Percentiles rank a stretch among this genome's conserved stretches.
phyloP scores from a whole-genome alignment of 1,140 invertebrate species.

The Diprion similis region DNA sequence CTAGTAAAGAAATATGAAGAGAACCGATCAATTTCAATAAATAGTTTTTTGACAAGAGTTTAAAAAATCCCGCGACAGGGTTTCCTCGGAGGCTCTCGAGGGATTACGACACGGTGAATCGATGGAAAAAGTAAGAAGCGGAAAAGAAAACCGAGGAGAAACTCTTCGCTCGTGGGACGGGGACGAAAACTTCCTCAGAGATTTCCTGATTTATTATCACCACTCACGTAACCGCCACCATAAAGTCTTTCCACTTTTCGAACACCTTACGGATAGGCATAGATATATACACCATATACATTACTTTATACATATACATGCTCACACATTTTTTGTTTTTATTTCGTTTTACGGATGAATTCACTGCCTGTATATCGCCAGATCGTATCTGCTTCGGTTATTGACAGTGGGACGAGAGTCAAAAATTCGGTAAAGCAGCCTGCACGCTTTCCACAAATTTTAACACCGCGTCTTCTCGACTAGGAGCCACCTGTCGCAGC shows the following conservation, averaged over 20 bases:
- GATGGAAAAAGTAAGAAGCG: not conserved
- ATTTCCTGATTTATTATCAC: not conserved
- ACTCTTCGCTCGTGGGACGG: not conserved
- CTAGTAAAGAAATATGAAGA: no score
- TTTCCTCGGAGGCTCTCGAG: not conserved
- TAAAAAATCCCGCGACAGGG: not conserved
- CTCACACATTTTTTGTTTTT: no score
- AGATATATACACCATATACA: no score
- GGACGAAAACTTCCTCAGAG: not conserved
- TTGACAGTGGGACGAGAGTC: not conserved
- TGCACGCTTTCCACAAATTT: constrained; percentile 30
- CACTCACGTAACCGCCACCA: not conserved
- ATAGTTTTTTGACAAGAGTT: not conserved
- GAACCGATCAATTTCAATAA: not conserved
- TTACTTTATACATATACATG: no score
- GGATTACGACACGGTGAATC: not conserved
- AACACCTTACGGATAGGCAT: not conserved
- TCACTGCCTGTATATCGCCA: no score
- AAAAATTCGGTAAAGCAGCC: constrained; percentile 18
- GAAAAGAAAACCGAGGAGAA: not conserved
- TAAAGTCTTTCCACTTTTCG: not conserved
- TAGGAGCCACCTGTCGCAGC: constrained; percentile 29
- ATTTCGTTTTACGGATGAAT: no score
- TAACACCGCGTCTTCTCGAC: constrained; percentile 20
- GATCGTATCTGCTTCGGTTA: no score